Evolutionary conservation across 1,140 invertebrate genomes (phyloP).

Genomic region (Philaenus spumarius): DNA sequence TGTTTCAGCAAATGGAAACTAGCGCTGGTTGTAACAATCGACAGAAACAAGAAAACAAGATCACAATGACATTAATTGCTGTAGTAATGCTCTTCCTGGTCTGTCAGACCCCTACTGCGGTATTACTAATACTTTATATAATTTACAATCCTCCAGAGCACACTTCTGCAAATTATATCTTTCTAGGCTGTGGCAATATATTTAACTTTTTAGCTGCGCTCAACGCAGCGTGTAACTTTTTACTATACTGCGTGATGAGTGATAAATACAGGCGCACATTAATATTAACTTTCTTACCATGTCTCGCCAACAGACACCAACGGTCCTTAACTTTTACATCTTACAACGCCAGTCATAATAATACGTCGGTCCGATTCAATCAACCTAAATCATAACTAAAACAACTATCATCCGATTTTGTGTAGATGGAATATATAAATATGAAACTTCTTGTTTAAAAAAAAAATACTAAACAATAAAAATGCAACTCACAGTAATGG

Average conservation of each 20-base stretch:
- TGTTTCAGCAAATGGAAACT: conserved; percentile 12
- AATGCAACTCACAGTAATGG: too few species aligned
- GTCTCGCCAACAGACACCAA: conserved; percentile 26
- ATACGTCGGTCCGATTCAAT: conserved; percentile 18
- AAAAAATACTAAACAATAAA: too few species aligned
- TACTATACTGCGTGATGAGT: conserved; percentile 69
- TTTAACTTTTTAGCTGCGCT: conserved; percentile 63
- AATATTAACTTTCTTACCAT: conserved; percentile 52
- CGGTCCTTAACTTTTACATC: conserved; percentile 19
- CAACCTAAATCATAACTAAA: neutral
- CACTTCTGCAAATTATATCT: conserved; percentile 35
- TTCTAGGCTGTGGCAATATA: conserved; percentile 56
- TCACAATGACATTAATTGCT: conserved; percentile 66
- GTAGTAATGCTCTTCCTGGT: conserved; percentile 67
- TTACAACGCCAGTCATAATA: conserved; percentile 20
- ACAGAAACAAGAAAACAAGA: conserved; percentile 56
- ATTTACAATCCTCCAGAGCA: conserved; percentile 38
- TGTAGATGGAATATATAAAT: too few species aligned
- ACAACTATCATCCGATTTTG: too few species aligned
- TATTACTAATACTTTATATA: conserved; percentile 45
- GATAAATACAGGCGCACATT: conserved; percentile 69
- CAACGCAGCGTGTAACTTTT: conserved; percentile 67
- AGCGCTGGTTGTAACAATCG: conserved; percentile 21
- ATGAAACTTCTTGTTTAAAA: too few species aligned
- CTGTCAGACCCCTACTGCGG: conserved; percentile 62